Percentiles rank a stretch among this genome's conserved stretches.
Evolutionary conservation across 2,113 vertebrate genomes (phyloP).

Genomic region (Perca schrenkii): DNA sequence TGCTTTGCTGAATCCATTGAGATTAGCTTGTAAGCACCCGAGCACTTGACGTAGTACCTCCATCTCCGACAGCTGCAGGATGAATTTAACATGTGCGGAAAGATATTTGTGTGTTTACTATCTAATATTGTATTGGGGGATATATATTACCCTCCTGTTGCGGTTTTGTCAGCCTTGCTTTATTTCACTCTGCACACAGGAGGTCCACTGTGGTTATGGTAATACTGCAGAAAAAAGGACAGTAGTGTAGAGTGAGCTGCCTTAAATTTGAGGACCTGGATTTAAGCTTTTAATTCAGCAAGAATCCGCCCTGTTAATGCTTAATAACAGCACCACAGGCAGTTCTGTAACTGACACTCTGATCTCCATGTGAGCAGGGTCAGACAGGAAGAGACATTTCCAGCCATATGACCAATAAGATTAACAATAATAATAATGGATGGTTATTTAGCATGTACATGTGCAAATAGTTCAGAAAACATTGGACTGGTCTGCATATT

Average conservation of each 20-base stretch:
- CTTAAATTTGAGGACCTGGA: conserved; percentile 11
- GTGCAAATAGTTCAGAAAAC: conserved; percentile 23
- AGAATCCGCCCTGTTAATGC: not conserved
- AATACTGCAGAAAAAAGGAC: conserved; percentile 16
- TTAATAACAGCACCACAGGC: conserved; percentile 16
- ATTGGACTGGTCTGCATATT: conserved; percentile 8
- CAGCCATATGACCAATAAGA: conserved; percentile 33
- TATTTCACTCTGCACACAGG: conserved; percentile 15
- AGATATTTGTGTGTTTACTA: not conserved
- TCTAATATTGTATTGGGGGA: too few relatives aligned
- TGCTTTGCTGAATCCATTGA: conserved; percentile 43
- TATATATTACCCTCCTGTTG: conserved; percentile 9
- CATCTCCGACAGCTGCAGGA: conserved; percentile 9
- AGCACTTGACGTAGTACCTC: not conserved
- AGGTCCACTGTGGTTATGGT: conserved; percentile 6
- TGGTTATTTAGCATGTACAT: conserved; percentile 1
- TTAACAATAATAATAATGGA: conserved; percentile 9
- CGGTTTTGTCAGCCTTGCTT: not conserved
- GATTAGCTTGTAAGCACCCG: conserved; percentile 47
- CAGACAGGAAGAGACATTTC: conserved; percentile 37
- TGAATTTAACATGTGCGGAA: conserved; percentile 4
- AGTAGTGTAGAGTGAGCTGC: too few relatives aligned
- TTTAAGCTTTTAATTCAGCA: not conserved
- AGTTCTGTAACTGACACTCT: conserved; percentile 24
- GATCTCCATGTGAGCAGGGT: conserved; percentile 13